These are phyloP conservation scores for Pogonophryne albipinna DNA, from an alignment of 2,797 vertebrate species.

Conservation along the genomic window DNA sequence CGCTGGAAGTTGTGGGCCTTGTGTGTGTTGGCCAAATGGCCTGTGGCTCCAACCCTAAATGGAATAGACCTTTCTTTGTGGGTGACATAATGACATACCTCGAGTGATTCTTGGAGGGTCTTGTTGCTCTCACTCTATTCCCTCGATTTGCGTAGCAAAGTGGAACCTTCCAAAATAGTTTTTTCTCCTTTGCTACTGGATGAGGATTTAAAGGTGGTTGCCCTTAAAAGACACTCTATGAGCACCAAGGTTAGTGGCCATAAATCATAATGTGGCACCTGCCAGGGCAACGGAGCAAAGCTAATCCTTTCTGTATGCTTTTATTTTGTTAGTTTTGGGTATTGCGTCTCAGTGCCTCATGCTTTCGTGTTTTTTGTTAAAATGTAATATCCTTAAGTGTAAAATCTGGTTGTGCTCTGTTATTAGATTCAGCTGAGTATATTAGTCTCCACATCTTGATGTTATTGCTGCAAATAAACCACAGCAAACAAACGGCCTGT, in stretches of 20 bases:
- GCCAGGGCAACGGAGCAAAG: conserved; percentile 39
- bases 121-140: conserved; percentile 62
- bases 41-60: conserved; percentile 72
- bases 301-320: conserved; percentile 45
- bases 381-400: neutral
- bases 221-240: conserved; percentile 50
- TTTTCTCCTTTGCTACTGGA: conserved; percentile 27
- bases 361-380: neutral
- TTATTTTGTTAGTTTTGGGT: conserved; percentile 27
- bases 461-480: conserved; percentile 6
- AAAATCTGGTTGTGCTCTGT: neutral
- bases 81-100: conserved; percentile 80
- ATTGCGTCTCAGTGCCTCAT: neutral
- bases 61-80: conserved; percentile 78
- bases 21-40: conserved; percentile 71
- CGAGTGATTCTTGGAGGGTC: conserved; percentile 74
- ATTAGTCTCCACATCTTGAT: neutral
- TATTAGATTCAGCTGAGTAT: conserved; percentile 2
- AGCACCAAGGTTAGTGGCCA: conserved; percentile 29
- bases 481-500: conserved; percentile 1
- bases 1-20: conserved; percentile 22
- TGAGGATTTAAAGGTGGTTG: conserved; percentile 49
- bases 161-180: conserved; percentile 58
- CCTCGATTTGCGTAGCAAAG: conserved; percentile 56
- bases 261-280: conserved; percentile 56